Percentiles rank a stretch among this genome's conserved stretches.
Evolutionary conservation across 1,140 invertebrate genomes (phyloP).

Genomic region (Penaeus indicus): DNA sequence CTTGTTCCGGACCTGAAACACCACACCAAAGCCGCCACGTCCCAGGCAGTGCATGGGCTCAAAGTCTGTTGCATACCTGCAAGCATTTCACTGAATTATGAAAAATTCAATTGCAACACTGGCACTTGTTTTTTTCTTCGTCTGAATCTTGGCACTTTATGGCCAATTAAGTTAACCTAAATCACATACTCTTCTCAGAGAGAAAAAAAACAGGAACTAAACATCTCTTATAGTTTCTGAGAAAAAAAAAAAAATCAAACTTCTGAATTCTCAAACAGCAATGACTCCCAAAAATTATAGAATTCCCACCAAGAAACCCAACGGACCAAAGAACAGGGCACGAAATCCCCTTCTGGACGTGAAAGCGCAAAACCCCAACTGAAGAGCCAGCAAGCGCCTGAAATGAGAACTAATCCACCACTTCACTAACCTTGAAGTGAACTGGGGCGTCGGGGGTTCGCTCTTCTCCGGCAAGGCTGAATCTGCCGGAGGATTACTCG

Average conservation of each 20-base stretch:
- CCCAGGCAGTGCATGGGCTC: conserved; percentile 87
- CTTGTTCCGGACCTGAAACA: conserved; percentile 95
- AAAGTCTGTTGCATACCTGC: conserved; percentile 89
- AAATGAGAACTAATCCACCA: not conserved
- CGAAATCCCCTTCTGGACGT: not conserved
- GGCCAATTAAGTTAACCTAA: not conserved
- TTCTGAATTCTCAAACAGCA: too few relatives aligned
- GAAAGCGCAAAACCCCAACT: not conserved
- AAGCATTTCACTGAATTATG: conserved; percentile 67
- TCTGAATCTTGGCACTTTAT: not conserved
- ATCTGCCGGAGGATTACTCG: not conserved
- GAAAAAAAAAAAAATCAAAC: too few relatives aligned
- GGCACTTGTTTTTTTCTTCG: too few relatives aligned
- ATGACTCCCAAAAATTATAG: too few relatives aligned
- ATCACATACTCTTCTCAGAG: not conserved
- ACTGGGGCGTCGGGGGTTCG: not conserved
- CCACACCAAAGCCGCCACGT: conserved; percentile 96
- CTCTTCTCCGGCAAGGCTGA: not conserved
- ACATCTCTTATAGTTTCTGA: not conserved
- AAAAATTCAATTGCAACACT: too few relatives aligned
- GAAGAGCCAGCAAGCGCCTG: too few relatives aligned
- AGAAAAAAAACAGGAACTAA: not conserved
- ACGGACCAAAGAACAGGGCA: not conserved
- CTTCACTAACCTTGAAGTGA: not conserved
- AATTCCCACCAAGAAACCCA: too few relatives aligned